Evolutionary conservation across 1,140 invertebrate species (phyloP), one percentile per base, ranked within the genome.

Genomic region (Panulirus ornatus): DNA sequence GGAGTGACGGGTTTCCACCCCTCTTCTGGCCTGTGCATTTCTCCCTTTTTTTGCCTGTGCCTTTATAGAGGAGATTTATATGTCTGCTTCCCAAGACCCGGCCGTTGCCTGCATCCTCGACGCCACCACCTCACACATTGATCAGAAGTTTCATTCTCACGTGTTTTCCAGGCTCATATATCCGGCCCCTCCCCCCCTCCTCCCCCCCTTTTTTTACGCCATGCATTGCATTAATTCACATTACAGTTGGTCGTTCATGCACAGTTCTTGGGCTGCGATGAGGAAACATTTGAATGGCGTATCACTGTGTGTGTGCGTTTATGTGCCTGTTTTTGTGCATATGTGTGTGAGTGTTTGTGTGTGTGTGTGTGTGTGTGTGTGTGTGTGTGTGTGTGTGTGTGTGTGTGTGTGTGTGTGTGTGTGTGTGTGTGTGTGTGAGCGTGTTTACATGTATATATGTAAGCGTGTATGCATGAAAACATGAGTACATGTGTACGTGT

Each of bases 21-120:
- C 66, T 36, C 82, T 66, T 71, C 40, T 44, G 40, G 83, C 47
- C 30, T 85, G 63, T 71, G 63, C 66, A 30, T 73, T 85, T 85
- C 14, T 42, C 83, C 83, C 42, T n/a, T 85, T 85, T 84, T 85
- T 85, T 85, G 83, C 83, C 83, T 73, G 83, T 85, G 83, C 83
- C 83, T 85, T 85, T 85, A 85, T 85, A 85, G 66, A 73, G 51
- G 83, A 85, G 83, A 85, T 85, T 85, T 85, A 85, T 85, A 51
- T 40, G 83, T 51, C 83, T 85, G 83, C 83, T 85, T 85, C 83
- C 83, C 83, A 63, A 85, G 83, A 70, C 70, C 75, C 30, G 83
- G 83, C 38, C 27, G 83, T 16, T 85, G 83, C 83, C 83, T 85
- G 83, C 83, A n/a, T 75, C 42, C 70, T 71, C 22, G 14, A n/a